Base-by-base conservation (phyloP, 2,797 vertebrate species). In the Argyrosomus regius region DNA sequence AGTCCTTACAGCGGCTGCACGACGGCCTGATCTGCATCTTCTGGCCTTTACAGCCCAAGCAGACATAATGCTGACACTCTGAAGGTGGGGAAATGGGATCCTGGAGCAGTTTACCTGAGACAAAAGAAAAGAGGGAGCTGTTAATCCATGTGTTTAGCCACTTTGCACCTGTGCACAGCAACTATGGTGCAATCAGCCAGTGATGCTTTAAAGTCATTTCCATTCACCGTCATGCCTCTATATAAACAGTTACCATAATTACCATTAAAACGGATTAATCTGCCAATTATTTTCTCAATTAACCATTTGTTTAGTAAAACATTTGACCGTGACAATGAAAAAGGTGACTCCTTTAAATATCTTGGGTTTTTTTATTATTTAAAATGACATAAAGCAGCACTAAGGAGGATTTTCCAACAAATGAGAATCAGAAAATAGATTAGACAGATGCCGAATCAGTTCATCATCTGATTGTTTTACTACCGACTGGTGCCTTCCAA, bases 1-100 rank as follows among this genome's bases (percentile, higher is more conserved):
- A 97, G 96, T 99, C 98, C 91, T 97, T 98, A 92, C 98, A 99
- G 95, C 98, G 98, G 93, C 95, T 96, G 94, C 98, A 99, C 0
- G 97, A 95, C 0, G 96, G 96, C 90, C 97, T 97, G 93, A 98
- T 94, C 94, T 96, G 95, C 97, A 98, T 97, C 95, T 97, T 98
- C 93, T 98, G 96, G 85, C 98, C 98, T 95, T 98, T 98, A 84
- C 98, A 99, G 63, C 91, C 94, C 91, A 96, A 95, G 95, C 98
- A 99, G 84, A 99, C 97, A 89, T 96, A 98, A 93, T 99, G 98
- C 92, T 98, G 97, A 92, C 98, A 99, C 50, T 97, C 96, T 69
- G 97, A 96, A 82, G 95, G 95, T 16, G 97, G 97, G 90, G 97
- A 97, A 75, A 98, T 96, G 22, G 98, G 98, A 92, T 99, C 96